Evolutionary conservation across 37 sponge, comb jelly and placozoan species (phyloP), one percentile per base, ranked within the genome.

Genomic region (Ianthella basta): DNA sequence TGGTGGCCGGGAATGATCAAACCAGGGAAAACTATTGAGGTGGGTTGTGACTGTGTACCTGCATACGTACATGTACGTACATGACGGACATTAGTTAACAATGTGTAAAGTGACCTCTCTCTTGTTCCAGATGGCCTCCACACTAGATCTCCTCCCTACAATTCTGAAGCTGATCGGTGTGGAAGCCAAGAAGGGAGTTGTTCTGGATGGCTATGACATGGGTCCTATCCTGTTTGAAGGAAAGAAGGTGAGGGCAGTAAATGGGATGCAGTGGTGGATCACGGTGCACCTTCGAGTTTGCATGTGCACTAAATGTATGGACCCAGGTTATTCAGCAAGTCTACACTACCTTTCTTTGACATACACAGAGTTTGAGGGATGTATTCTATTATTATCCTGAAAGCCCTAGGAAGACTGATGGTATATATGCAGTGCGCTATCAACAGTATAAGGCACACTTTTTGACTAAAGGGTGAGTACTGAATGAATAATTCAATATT

Each of bases 1-100:
- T 86, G 91, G 91, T 90, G 91, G 94, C 94, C 94, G 23, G 91
- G 89, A 20, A 94, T 70, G 67, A 90, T 94, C 6, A 65, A 44
- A 23, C 83, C 89, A 53, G 94, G 94, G 29, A 87, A 60, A 57
- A 87, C 94, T 20, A 55, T 56, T 35, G 89, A 84, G 78, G 90
- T 89, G 50, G n/a, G n/a, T n/a, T n/a, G n/a, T n/a, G n/a, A n/a
- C n/a, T n/a, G n/a, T n/a, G n/a, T n/a, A n/a, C n/a, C n/a, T n/a
- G n/a, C n/a, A n/a, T n/a, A n/a, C n/a, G n/a, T n/a, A n/a, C n/a
- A n/a, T n/a, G n/a, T n/a, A n/a, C n/a, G n/a, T n/a, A n/a, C n/a
- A n/a, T n/a, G n/a, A n/a, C n/a, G n/a, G n/a, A n/a, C n/a, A n/a
- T n/a, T n/a, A n/a, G n/a, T n/a, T n/a, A n/a, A n/a, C n/a, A n/a